Percentiles rank a stretch among this genome's conserved stretches.
Evolutionary conservation across 2,888 invertebrate genomes (phyloP).

Genomic region (Tenthredo scrophulariae): DNA sequence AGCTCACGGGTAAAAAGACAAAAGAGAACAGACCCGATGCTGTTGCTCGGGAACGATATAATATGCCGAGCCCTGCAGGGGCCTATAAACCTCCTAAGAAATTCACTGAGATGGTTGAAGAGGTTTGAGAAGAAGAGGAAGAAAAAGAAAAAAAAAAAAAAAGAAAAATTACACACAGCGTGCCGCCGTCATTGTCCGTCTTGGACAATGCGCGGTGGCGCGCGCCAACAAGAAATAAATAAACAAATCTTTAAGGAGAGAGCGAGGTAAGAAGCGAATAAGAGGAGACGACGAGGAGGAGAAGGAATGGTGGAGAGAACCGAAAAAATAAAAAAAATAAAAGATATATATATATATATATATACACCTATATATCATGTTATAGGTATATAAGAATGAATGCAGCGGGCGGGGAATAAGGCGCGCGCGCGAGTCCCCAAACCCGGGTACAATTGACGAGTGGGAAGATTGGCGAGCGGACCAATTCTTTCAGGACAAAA

Average conservation of each 20-base stretch:
- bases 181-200: slow-evolving; percentile 62
- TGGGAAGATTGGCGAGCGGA: slow-evolving; percentile 46
- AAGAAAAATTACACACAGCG: slow-evolving; percentile 56
- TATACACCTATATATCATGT: not conserved
- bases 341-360: not conserved
- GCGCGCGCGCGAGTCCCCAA: slow-evolving; percentile 26
- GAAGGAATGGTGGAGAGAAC: slow-evolving; percentile 16
- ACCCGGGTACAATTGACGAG: slow-evolving; percentile 39
- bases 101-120: slow-evolving; percentile 42
- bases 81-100: slow-evolving; percentile 18
- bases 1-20: slow-evolving; percentile 31
- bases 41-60: slow-evolving; percentile 23
- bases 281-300: slow-evolving; percentile 28
- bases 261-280: slow-evolving; percentile 48
- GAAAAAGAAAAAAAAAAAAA: slow-evolving; percentile 56
- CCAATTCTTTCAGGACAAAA: slow-evolving; percentile 50
- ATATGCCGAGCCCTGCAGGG: slow-evolving; percentile 30
- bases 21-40: not conserved
- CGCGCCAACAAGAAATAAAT: slow-evolving; percentile 64
- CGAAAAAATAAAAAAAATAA: slow-evolving; percentile 6
- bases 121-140: slow-evolving; percentile 16
- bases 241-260: slow-evolving; percentile 55
- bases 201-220: slow-evolving; percentile 64
- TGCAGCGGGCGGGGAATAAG: slow-evolving; percentile 15
- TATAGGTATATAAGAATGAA: not conserved